Evolutionary conservation across 2,888 invertebrate genomes (phyloP), one percentile per base, ranked within the genome.

Genomic region (Dicyrtomina minuta): DNA sequence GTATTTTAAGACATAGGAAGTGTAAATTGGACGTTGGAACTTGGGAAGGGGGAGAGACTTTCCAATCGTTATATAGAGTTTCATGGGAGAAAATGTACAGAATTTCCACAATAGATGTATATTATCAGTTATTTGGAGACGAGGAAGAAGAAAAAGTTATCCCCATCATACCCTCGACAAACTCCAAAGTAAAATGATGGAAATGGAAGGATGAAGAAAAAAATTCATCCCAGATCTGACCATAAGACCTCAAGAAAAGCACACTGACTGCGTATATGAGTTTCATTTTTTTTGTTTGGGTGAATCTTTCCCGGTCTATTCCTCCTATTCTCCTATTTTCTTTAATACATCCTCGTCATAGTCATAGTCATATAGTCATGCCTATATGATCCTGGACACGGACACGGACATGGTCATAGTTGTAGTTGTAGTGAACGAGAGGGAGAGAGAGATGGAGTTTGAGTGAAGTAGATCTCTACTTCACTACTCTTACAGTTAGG

Each of bases 101-200:
- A 27, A 55, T 15, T 55, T 17, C 10, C 8, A 13, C n/a, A n/a
- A n/a, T n/a, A n/a, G n/a, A n/a, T n/a, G n/a, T n/a, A n/a, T n/a
- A n/a, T n/a, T n/a, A n/a, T n/a, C n/a, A n/a, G n/a, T n/a, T n/a
- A n/a, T n/a, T n/a, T n/a, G n/a, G 12, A 56, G 33, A 33, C n/a
- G 33, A 26, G 33, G n/a, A 53, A 65, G 41, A n/a, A n/a, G n/a
- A n/a, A n/a, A 65, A 65, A 53, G 53, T 65, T 65, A 65, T 65
- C 53, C 64, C 55, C 53, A 65, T 53, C 64, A 65, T 65, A 55
- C 59, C 70, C 70, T n/a, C n/a, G n/a, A n/a, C n/a, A n/a, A n/a
- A n/a, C n/a, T n/a, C n/a, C n/a, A n/a, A 64, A 70, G 58, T 55
- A 64, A 51, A 58, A 64, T 58, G 60, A 62, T 41, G 44, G 33